phyloP scores from a whole-genome alignment of 2,113 vertebrate species.

The Ammodytes dubius region DNA sequence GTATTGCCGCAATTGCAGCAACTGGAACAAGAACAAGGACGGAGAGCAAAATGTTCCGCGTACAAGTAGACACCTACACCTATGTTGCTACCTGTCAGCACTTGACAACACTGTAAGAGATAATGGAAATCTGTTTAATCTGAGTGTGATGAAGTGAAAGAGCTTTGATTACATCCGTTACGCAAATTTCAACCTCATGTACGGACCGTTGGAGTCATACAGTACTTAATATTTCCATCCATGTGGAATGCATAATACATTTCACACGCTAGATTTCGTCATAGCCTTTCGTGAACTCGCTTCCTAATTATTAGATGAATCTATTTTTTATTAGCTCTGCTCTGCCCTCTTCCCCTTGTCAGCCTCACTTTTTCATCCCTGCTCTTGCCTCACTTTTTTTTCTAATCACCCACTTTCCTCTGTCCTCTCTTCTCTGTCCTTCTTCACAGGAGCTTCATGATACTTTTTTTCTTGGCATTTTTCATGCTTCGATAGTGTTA shows the following conservation, averaged over 20 bases:
- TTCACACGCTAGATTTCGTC: conserved; percentile 21
- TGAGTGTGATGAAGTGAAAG: conserved; percentile 2
- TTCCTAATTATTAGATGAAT: conserved; percentile 31
- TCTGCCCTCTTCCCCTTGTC: conserved; percentile 12
- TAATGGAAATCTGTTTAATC: background rate
- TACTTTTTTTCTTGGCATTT: too few species aligned
- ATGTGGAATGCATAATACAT: conserved; percentile 33
- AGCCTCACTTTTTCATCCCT: conserved; percentile 8
- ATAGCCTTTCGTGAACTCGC: conserved; percentile 9
- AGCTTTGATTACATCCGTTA: conserved; percentile 2
- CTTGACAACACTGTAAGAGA: background rate
- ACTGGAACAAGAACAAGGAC: background rate
- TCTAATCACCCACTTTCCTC: background rate
- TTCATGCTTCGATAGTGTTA: too few species aligned
- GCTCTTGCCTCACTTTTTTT: background rate
- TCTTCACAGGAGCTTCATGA: background rate
- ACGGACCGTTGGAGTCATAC: background rate
- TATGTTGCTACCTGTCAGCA: background rate
- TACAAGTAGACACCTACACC: background rate
- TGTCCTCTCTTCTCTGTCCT: background rate
- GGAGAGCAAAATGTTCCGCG: background rate
- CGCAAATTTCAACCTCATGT: conserved; percentile 14
- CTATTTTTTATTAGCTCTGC: conserved; percentile 14
- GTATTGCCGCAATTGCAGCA: conserved; percentile 13
- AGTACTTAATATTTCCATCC: conserved; percentile 22